Conservation (phyloP, 2,888 invertebrate genomes). For the Pyrochroa serraticornis region DNA sequence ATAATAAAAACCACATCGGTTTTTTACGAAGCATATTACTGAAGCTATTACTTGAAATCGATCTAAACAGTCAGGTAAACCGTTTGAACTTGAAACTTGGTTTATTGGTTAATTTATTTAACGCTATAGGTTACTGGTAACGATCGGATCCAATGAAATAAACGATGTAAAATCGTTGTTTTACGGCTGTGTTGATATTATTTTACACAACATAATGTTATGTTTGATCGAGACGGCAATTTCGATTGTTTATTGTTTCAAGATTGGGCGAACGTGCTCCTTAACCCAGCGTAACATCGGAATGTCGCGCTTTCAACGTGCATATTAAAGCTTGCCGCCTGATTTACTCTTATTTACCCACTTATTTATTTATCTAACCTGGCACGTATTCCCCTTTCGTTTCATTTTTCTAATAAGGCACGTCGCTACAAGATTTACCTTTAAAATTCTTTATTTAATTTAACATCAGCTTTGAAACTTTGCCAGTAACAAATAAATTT, state of each 20-base stretch:
- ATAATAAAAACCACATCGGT: no score
- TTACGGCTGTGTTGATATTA: slow-evolving; percentile 22
- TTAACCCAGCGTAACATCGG: slow-evolving; percentile 3
- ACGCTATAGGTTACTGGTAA: slow-evolving; percentile 9
- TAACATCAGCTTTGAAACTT: not conserved
- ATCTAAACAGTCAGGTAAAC: slow-evolving; percentile 14
- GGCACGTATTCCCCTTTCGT: slow-evolving; percentile 13
- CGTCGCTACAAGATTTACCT: slow-evolving; percentile 10
- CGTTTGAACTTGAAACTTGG: not conserved
- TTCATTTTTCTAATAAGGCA: not conserved
- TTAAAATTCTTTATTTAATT: not conserved
- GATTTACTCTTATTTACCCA: slow-evolving; percentile 12
- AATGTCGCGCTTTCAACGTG: slow-evolving; percentile 11
- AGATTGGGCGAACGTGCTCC: slow-evolving; percentile 24
- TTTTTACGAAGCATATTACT: no score
- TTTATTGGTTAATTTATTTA: slow-evolving; percentile 7
- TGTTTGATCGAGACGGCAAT: slow-evolving; percentile 23
- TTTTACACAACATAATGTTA: slow-evolving; percentile 27
- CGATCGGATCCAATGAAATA: slow-evolving; percentile 16
- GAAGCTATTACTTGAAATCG: no score
- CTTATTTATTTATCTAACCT: no score
- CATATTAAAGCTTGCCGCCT: slow-evolving; percentile 17
- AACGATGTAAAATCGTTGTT: slow-evolving; percentile 23
- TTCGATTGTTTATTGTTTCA: slow-evolving; percentile 25
- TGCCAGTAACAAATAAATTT: no score